A percentile compares a stretch with the other conserved stretches of the same genome.
phyloP scores from a whole-genome alignment of 2,797 vertebrate species.

The Liparis tanakae region DNA sequence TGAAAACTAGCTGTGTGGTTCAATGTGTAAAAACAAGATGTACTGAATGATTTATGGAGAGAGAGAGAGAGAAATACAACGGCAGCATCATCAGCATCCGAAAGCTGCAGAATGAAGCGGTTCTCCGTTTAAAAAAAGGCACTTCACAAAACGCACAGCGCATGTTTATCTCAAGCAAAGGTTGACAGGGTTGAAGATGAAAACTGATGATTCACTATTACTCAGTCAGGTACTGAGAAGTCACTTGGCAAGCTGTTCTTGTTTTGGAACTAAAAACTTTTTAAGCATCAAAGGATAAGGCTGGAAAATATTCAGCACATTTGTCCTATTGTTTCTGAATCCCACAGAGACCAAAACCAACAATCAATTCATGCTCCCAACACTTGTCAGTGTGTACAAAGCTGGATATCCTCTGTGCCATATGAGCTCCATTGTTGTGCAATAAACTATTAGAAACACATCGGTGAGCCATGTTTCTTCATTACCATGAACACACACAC shows the following conservation, averaged over 20 bases:
- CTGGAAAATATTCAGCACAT: not conserved
- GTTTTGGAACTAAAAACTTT: conserved; percentile 2
- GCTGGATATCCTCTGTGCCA: conserved; percentile 1
- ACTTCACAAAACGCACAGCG: not conserved
- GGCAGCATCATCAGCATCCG: conserved; percentile 2
- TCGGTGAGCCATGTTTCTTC: not conserved
- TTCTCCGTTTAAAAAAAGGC: conserved; percentile 1
- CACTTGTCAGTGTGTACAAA: conserved; percentile 1
- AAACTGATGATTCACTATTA: conserved; percentile 2
- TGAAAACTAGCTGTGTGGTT: conserved; percentile 7
- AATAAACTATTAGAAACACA: conserved; percentile 7
- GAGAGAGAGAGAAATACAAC: conserved; percentile 1
- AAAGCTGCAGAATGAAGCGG: conserved; percentile 17
- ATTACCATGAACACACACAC: too few relatives aligned
- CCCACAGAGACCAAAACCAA: not conserved
- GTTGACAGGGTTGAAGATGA: not conserved
- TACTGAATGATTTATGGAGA: not conserved
- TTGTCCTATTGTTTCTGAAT: conserved; percentile 7
- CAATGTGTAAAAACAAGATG: conserved; percentile 4
- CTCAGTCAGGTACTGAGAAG: not conserved
- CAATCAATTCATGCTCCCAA: not conserved
- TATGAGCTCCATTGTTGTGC: not conserved
- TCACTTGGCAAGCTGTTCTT: not conserved
- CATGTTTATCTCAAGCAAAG: not conserved
- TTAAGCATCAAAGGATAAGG: conserved; percentile 1